phyloP scores from a whole-genome alignment of 2,888 invertebrate genomes.

The Alloscopus bannaensis region DNA sequence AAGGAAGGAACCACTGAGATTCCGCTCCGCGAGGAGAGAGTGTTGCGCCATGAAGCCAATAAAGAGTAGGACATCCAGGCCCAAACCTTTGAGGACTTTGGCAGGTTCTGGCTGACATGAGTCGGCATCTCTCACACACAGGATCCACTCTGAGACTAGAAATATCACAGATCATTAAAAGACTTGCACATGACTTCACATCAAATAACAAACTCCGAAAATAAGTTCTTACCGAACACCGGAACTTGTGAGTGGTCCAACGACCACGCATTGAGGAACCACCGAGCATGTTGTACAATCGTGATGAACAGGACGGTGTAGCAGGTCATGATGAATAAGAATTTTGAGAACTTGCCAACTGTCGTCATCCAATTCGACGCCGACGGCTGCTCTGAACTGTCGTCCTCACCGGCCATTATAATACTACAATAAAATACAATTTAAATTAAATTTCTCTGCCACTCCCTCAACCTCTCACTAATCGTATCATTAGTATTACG shows the following conservation, averaged over 20 bases:
- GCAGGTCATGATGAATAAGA: conserved; percentile 29
- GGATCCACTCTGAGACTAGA: conserved; percentile 31
- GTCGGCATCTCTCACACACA: neutral
- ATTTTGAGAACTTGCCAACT: conserved; percentile 6
- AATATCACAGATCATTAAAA: neutral
- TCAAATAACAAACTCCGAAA: neutral
- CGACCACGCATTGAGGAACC: conserved; percentile 23
- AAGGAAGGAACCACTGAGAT: conserved; percentile 35
- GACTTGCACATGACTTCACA: neutral
- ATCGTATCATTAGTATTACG: no score
- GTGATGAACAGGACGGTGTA: conserved; percentile 30
- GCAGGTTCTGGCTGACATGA: neutral
- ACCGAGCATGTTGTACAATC: conserved; percentile 18
- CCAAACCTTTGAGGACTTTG: conserved; percentile 8
- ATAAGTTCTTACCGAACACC: conserved; percentile 19
- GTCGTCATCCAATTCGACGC: neutral
- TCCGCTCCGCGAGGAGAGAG: conserved; percentile 33
- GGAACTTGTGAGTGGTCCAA: neutral
- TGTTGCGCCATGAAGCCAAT: conserved; percentile 37
- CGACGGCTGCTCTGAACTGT: neutral
- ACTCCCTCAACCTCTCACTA: no score
- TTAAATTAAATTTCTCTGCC: no score
- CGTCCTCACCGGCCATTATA: neutral
- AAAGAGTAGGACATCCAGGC: conserved; percentile 8
- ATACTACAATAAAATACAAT: no score